These are phyloP conservation scores for Schmidtea mediterranea DNA, from an alignment of 1,140 invertebrate species.

Conservation along the genomic window DNA sequence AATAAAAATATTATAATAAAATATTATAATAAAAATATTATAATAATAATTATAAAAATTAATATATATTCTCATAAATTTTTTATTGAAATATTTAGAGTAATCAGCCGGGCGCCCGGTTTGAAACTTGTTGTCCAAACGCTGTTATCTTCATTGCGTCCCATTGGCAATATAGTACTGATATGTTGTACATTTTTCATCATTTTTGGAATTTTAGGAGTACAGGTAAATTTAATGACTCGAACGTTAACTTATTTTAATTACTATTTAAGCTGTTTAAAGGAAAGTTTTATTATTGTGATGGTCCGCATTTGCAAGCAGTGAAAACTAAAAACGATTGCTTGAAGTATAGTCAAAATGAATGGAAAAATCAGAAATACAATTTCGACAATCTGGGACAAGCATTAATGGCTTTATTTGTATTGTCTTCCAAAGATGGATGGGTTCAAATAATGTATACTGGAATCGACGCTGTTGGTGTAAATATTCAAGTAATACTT, in stretches of 20 bases:
- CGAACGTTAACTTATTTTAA: no score
- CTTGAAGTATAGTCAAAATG: slow-evolving; percentile 34
- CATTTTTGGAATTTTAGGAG: slow-evolving; percentile 93
- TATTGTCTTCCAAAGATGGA: slow-evolving; percentile 82
- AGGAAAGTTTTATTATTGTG: slow-evolving; percentile 49
- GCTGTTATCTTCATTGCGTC: slow-evolving; percentile 70
- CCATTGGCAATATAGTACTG: slow-evolving; percentile 95
- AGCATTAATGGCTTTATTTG: slow-evolving; percentile 86
- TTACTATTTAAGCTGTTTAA: slow-evolving; percentile 47
- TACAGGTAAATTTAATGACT: slow-evolving; percentile 36
- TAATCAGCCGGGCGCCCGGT: slow-evolving; percentile 91
- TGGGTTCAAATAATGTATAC: slow-evolving; percentile 99
- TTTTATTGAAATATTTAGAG: slow-evolving; percentile 32
- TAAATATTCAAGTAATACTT: slow-evolving; percentile 53
- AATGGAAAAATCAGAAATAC: slow-evolving; percentile 93
- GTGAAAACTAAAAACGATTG: slow-evolving; percentile 68
- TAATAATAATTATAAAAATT: no score
- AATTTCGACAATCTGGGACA: slow-evolving; percentile 88
- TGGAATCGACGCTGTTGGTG: slow-evolving; percentile 89
- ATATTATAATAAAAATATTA: no score
- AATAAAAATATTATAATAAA: no score
- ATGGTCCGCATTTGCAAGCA: slow-evolving; percentile 44
- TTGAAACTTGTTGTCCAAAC: slow-evolving; percentile 96
- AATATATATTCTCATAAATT: no score
- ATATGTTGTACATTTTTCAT: slow-evolving; percentile 99